Evolutionary conservation across 2,797 vertebrate species (phyloP).

Genomic region (Rhinichthys osculus): DNA sequence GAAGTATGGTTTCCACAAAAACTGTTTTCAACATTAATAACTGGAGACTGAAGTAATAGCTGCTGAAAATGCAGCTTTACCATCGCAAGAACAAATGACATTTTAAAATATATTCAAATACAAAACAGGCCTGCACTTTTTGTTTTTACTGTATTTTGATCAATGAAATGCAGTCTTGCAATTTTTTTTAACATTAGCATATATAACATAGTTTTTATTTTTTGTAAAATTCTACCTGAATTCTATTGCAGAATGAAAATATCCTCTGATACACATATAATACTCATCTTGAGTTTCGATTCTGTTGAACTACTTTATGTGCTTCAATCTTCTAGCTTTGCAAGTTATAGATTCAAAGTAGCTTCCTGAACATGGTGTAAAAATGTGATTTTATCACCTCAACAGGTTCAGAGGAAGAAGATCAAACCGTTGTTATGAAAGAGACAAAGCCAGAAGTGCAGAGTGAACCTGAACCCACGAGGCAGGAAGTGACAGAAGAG

Average conservation of each 20-base stretch:
- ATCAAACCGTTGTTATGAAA: background rate
- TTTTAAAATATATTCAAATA: background rate
- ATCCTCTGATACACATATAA: background rate
- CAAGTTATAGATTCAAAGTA: background rate
- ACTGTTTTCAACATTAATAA: background rate
- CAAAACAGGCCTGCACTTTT: background rate
- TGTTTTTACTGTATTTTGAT: background rate
- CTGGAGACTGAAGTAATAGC: background rate
- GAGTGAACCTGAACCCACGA: constrained; percentile 49
- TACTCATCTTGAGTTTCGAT: background rate
- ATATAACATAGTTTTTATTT: background rate
- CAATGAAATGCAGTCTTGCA: background rate
- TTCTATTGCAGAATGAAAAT: background rate
- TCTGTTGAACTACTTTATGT: background rate
- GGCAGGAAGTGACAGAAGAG: constrained; percentile 76
- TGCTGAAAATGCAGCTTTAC: background rate
- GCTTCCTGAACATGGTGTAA: background rate
- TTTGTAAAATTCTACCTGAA: background rate
- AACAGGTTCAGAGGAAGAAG: constrained; percentile 56
- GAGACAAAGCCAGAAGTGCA: constrained; percentile 45
- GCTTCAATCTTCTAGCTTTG: background rate
- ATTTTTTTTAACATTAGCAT: background rate
- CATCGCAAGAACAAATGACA: background rate
- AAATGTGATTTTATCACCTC: background rate
- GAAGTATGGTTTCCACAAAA: background rate